A percentile compares a stretch with the other conserved stretches of the same genome.
phyloP scores from a whole-genome alignment of 1,140 invertebrate species.

The Pissodes strobi region DNA sequence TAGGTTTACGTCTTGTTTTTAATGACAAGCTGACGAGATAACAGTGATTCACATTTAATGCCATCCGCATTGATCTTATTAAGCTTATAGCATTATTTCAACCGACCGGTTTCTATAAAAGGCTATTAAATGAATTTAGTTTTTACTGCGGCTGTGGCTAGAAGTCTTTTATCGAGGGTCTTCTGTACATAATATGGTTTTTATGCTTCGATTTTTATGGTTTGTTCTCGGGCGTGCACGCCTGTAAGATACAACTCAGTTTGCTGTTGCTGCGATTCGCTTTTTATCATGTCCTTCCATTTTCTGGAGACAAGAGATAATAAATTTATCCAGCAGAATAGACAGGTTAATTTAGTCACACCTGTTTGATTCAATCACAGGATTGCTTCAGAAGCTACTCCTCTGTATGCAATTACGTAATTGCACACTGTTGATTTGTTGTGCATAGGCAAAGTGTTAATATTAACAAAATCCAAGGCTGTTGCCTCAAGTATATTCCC shows the following conservation, averaged over 20 bases:
- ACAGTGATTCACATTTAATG: background rate
- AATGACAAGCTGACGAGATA: background rate
- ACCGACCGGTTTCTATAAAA: constrained; percentile 11
- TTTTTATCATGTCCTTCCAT: too few relatives aligned
- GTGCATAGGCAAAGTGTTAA: too few relatives aligned
- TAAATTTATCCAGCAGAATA: background rate
- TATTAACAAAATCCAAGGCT: background rate
- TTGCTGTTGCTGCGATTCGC: too few relatives aligned
- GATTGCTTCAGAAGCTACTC: too few relatives aligned
- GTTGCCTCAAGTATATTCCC: background rate
- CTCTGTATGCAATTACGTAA: too few relatives aligned
- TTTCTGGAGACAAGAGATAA: background rate
- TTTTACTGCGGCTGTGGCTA: background rate
- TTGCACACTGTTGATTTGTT: too few relatives aligned
- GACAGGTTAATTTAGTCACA: too few relatives aligned
- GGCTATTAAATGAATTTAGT: constrained; percentile 10
- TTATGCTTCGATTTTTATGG: too few relatives aligned
- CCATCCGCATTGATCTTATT: constrained; percentile 1
- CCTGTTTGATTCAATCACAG: background rate
- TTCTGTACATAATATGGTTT: too few relatives aligned
- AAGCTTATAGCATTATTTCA: constrained; percentile 14
- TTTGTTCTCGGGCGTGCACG: too few relatives aligned
- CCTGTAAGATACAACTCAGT: too few relatives aligned
- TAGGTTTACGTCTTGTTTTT: constrained; percentile 1
- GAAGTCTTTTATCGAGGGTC: too few relatives aligned